Percentiles rank a stretch among this genome's conserved stretches.
These are phyloP conservation scores for Drosophila glabriapex DNA, from an alignment of 2,888 invertebrate species.

Conservation along the genomic window DNA sequence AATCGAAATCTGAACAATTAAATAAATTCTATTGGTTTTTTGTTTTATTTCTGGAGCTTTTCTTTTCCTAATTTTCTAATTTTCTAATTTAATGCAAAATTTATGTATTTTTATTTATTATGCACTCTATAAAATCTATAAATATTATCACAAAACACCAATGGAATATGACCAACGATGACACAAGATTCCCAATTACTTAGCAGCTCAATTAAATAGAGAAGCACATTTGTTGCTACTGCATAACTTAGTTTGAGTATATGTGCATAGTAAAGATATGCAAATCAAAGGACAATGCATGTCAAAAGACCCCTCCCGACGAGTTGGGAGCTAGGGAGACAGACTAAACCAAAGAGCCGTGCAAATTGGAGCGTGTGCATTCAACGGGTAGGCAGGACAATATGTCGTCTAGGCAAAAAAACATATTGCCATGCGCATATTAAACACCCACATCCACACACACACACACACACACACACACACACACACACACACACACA, in stretches of 20 bases:
- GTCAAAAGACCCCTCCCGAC: neutral
- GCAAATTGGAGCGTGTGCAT: constrained; percentile 5
- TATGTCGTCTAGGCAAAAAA: neutral
- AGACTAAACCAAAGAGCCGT: neutral
- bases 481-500: neutral
- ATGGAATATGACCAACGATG: neutral
- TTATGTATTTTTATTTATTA: no score
- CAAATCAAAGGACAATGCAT: neutral
- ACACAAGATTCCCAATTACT: neutral
- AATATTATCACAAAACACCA: neutral
- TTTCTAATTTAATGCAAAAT: no score
- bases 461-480: neutral
- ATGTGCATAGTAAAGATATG: neutral
- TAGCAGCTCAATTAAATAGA: neutral
- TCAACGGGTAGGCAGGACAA: constrained; percentile 2
- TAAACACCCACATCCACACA: constrained; percentile 6
- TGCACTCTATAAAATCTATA: neutral
- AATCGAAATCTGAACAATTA: neutral
- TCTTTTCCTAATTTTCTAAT: no score
- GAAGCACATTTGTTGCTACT: neutral
- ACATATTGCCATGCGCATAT: constrained; percentile 27
- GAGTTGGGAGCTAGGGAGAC: neutral
- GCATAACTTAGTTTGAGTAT: neutral
- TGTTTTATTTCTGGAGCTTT: no score
- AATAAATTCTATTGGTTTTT: neutral